Percentiles rank a stretch among this genome's conserved stretches.
These are phyloP conservation scores for Brachynemurus nebulosus DNA, from an alignment of 2,888 invertebrate genomes.

Conservation along the genomic window DNA sequence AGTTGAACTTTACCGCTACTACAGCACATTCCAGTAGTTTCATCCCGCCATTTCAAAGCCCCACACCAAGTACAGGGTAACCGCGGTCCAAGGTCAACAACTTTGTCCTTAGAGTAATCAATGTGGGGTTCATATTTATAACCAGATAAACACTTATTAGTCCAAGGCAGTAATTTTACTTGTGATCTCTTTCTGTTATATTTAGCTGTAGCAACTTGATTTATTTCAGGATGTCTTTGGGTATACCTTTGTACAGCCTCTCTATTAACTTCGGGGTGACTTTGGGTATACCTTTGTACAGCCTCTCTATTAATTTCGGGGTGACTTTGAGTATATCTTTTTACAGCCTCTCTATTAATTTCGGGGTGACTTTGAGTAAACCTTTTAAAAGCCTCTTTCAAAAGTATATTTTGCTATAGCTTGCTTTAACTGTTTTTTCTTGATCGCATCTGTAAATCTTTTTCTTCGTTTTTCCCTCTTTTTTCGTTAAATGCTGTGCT, in stretches of 20 bases:
- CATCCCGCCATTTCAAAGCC: constrained; percentile 13
- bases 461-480: too few relatives aligned
- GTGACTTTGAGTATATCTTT: neutral
- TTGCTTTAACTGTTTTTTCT: too few relatives aligned
- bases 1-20: constrained; percentile 17
- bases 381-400: too few relatives aligned
- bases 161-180: neutral
- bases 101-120: neutral
- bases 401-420: too few relatives aligned
- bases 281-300: neutral
- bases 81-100: neutral
- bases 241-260: neutral
- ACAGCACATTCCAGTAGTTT: constrained; percentile 17
- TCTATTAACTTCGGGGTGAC: neutral
- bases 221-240: neutral
- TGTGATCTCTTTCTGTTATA: neutral
- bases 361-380: too few relatives aligned
- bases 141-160: neutral
- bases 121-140: neutral
- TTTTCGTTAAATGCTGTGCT: too few relatives aligned
- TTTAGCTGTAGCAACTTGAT: neutral
- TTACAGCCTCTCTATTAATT: too few relatives aligned
- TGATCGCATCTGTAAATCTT: too few relatives aligned
- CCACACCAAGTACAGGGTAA: constrained; percentile 8
- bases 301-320: neutral